Conservation (phyloP, 2,888 invertebrate species). For the Malthinus seriepunctatus region DNA sequence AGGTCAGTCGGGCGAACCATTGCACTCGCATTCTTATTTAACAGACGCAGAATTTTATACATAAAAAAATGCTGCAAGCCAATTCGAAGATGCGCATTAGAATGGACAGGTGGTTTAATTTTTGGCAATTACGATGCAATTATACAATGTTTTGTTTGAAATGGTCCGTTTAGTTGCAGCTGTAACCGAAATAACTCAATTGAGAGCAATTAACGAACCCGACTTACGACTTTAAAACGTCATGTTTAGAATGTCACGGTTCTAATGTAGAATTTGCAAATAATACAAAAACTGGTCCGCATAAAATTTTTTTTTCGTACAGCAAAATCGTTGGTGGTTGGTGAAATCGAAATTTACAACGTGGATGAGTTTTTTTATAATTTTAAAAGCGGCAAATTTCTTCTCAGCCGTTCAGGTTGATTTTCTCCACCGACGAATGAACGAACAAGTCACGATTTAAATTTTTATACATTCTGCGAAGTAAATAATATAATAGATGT, state of each 20-base stretch:
- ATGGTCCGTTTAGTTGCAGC: no score
- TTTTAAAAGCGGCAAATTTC: not conserved
- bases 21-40: slow-evolving; percentile 32
- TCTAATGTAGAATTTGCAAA: no score
- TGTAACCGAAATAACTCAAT: no score
- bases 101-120: no score
- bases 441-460: slow-evolving; percentile 5
- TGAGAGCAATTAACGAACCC: no score
- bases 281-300: no score
- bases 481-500: slow-evolving; percentile 3
- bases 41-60: slow-evolving; percentile 18
- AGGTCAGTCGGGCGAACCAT: slow-evolving; percentile 39
- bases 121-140: no score
- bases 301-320: no score
- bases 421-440: slow-evolving; percentile 3
- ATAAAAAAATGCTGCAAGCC: slow-evolving; percentile 1
- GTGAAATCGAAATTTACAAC: not conserved
- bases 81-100: not conserved
- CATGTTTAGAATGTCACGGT: no score
- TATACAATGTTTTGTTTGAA: no score
- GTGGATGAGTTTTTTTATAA: not conserved
- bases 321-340: no score
- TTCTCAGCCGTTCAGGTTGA: not conserved
- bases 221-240: no score
- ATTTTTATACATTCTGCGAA: not conserved